Base-by-base conservation (phyloP, 1,140 invertebrate species). In the Phenacoccus solenopsis region DNA sequence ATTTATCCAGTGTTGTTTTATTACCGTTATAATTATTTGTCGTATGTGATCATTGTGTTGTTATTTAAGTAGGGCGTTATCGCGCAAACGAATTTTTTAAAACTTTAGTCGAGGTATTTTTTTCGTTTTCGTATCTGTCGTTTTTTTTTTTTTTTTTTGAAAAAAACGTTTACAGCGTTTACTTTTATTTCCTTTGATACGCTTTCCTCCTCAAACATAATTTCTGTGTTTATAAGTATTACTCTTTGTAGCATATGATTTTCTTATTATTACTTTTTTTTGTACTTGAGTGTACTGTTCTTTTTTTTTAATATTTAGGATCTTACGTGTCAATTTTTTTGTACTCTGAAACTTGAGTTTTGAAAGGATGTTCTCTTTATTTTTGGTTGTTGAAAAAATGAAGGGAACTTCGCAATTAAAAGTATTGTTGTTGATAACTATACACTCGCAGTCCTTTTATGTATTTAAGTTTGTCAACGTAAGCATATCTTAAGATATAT, bases 211-310 rank as follows among this genome's bases (percentile, higher is more conserved):
- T n/a, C n/a, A 5, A 49, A 49, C 38, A 49, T 49, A 49, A 49
- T 49, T 49, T 49, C 38, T 49, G 38, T 49, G 38, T 49, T 49
- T 49, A 49, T 49, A 49, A 49, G 38, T 49, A 49, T 49, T 49
- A 49, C 20, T 49, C 38, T 49, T 49, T 49, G 38, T 49, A 49
- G 38, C 20, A 49, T n/a, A n/a, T n/a, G n/a, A n/a, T 49, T 49
- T 49, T n/a, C 16, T 49, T 49, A 16, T 49, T 10, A 49, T 49
- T 49, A 16, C 20, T 49, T 49, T 49, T 49, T 16, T n/a, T 49
- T 49, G 38, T 49, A 49, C 16, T 49, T n/a, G n/a, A n/a, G n/a
- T n/a, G n/a, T n/a, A 16, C 16, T n/a, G 13, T 49, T 49, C 16
- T n/a, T 49, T 49, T 16, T 9, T 49, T 49, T 49, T 49, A 2